phyloP scores from a whole-genome alignment of 2,888 invertebrate species.

The Lithosia quadra region DNA sequence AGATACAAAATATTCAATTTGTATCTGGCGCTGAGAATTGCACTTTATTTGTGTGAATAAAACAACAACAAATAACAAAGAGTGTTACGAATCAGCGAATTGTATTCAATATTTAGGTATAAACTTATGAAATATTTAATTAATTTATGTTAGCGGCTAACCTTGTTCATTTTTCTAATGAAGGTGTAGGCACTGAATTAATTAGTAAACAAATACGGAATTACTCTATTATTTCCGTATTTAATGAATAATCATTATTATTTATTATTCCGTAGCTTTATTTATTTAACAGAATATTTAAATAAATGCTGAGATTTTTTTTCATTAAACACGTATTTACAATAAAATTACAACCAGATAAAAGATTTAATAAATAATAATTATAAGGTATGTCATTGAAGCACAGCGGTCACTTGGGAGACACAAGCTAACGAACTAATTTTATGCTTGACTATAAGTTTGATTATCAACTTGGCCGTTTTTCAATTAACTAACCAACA shows the following conservation, averaged over 20 bases:
- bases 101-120: background rate
- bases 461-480: too few relatives aligned
- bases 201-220: background rate
- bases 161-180: background rate
- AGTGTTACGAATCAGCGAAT: background rate
- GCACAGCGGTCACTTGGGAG: too few relatives aligned
- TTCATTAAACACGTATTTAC: too few relatives aligned
- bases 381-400: too few relatives aligned
- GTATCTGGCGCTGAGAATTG: background rate
- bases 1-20: constrained; percentile 4
- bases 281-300: too few relatives aligned
- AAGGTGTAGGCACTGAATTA: background rate
- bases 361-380: too few relatives aligned
- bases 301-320: too few relatives aligned
- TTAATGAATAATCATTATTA: background rate
- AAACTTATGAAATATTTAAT: background rate
- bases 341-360: too few relatives aligned
- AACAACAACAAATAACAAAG: background rate
- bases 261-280: too few relatives aligned
- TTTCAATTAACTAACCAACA: too few relatives aligned
- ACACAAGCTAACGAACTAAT: too few relatives aligned
- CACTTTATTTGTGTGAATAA: background rate
- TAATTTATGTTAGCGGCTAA: background rate
- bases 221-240: background rate
- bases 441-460: too few relatives aligned